Evolutionary conservation across 2,113 vertebrate species (phyloP), one percentile per base, ranked within the genome.

Genomic region (Antennarius striatus): DNA sequence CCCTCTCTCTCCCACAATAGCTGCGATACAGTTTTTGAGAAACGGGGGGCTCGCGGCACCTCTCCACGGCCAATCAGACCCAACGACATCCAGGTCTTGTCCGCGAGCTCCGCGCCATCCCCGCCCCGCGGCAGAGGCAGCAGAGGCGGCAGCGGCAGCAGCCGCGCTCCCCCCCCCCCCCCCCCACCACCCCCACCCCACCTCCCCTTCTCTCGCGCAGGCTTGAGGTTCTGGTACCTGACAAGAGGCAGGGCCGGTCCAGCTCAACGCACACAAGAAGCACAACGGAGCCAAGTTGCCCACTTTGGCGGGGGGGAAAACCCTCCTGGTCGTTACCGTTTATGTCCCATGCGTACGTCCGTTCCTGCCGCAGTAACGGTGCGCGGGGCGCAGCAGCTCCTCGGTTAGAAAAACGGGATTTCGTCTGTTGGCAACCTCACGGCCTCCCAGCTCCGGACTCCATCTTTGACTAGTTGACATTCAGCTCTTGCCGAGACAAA

Each of bases 391-490:
- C 36, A 42, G 28, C 40, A 28, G 55, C 67, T 71, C 50, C 43
- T 63, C 65, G 53, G 79, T 68, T 62, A 64, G 66, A 64, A 80
- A 78, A 80, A 79, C 72, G 71, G 10, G 74, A 73, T 88, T 89
- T 86, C 68, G 88, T 90, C 90, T 92, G 73, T 84, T 82, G 89
- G 90, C 86, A 93, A 90, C 92, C 93, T 93, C 92, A 90, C 94
- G 93, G 94, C 94, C 93, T 92, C 90, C 90, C 90, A 84, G 90
- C 93, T 93, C 89, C 91, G 90, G 93, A 94, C 95, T 95, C 95
- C 95, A 96, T 96, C 95, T 96, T 96, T 95, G 95, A 95, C 94
- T 95, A 93, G 93, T 95, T 96, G 95, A 96, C 95, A 95, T 96
- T 95, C 95, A 95, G 94, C 93, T 95, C 93, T 91, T 93, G 93